Base-by-base conservation (phyloP, 2,797 vertebrate genomes). In the Echiichthys vipera region DNA sequence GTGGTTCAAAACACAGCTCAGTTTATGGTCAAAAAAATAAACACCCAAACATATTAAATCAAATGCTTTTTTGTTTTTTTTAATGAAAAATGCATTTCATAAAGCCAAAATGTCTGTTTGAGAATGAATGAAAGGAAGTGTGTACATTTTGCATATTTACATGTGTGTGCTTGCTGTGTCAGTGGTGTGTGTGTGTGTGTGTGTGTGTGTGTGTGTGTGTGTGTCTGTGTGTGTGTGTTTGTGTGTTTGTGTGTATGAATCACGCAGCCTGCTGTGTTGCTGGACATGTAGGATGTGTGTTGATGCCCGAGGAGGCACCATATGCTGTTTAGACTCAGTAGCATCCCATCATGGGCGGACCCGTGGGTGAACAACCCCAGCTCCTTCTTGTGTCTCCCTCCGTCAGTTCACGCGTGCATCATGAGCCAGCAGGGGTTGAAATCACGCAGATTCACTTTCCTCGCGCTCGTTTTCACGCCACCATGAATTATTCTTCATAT, bases 291-390 rank as follows among this genome's bases (percentile, higher is more conserved):
- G 65, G 80, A 83, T 90, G 71, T 85, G 88, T 88, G 84, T 80
- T 67, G 88, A 84, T 70, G 91, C 92, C 91, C 86, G 71, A 78
- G 83, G 92, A 93, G 91, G 84, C 76, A 81, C 92, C 93, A 94
- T 94, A 94, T 94, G 93, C 84, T 90, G 84, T 83, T 87, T 86
- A 81, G 81, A 83, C 86, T 84, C 65, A 66, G 83, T 81, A 89
- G 80, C 83, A 64, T 88, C 76, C 81, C 81, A 84, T 90, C 87
- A 81, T 36, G 37, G n/a, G 77, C 36, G 42, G 74, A 82, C 81
- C 61, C 45, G 46, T 74, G 74, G 75, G 58, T 79, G 74, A 89
- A 71, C 70, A 71, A 75, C 66, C 81, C 53, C 42, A 27, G 20
- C 62, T 87, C 82, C 72, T 77, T 32, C 59, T 71, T 78, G 73